Evolutionary conservation across 2,888 invertebrate genomes (phyloP), one percentile per base, ranked within the genome.

Genomic region (Drosophila vallismaia): DNA sequence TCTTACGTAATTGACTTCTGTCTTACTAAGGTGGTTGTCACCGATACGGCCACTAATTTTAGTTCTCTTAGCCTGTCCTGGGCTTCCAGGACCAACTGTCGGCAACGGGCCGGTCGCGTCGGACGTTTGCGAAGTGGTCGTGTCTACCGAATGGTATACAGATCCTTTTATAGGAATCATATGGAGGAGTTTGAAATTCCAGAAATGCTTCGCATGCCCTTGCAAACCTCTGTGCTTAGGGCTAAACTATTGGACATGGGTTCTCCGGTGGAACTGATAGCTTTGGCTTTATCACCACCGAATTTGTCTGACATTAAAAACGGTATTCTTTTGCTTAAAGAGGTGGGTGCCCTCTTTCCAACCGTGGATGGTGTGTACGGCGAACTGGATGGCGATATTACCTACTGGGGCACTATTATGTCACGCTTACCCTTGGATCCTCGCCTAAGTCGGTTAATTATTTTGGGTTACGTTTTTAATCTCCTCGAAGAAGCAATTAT

Each of bases 1-100:
- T 95, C 94, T 91, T 97, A 96, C 92, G 98, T 99, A 50, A 95
- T 99, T 84, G 99, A 99, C 92, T 98, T 97, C 91, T 99, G 98
- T 91, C 92, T 98, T 68, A 97, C 97, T 67, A 98, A 98, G 92
- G 93, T 94, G 36, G 91, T 97, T 79, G 93, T 95, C 4, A 94
- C 95, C 50, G 97, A 98, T 89, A 92, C 93, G 0, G 92, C 92
- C 0, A 96, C 97, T 0, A 97, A 96, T 92, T 90, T 91, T 19
- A 85, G 87, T 0, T 87, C 95, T 48, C 93, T 99, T 46, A 94
- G 95, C 81, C 89, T 98, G 74, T 93, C 93, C 63, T 99, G 98
- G 98, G 97, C 98, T 0, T 96, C 98, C 0, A 95, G 96, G 88
- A 94, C 95, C 0, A 98, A 96, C 91, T 98, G 97, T 88, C 94